phyloP scores from a whole-genome alignment of 2,888 invertebrate species.

The Nomada lathburiana region DNA sequence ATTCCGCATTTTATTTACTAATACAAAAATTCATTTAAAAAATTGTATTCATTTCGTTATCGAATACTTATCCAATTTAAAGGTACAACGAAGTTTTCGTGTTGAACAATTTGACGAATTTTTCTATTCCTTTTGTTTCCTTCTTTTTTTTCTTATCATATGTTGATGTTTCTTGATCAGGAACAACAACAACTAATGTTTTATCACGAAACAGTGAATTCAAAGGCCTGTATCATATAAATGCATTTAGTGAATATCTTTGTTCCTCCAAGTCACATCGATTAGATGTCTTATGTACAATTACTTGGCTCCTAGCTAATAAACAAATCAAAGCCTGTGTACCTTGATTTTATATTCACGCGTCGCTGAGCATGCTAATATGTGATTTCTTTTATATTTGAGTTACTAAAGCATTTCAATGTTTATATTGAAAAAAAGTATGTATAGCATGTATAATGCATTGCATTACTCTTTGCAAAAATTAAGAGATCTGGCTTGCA shows the following conservation, averaged over 20 bases:
- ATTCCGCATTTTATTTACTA: constrained; percentile 55
- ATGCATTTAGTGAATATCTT: constrained; percentile 19
- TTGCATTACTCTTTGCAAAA: constrained; percentile 42
- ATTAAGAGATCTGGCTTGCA: constrained; percentile 4
- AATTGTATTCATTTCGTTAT: constrained; percentile 31
- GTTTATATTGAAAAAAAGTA: constrained; percentile 34
- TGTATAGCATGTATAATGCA: constrained; percentile 43
- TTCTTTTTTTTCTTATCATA: constrained; percentile 24
- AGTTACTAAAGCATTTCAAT: constrained; percentile 32
- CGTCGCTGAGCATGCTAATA: constrained; percentile 48
- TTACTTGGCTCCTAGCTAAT: constrained; percentile 31
- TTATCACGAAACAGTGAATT: constrained; percentile 18
- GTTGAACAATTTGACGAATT: constrained; percentile 10
- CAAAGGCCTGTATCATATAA: constrained; percentile 22
- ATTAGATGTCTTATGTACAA: constrained; percentile 35
- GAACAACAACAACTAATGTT: constrained; percentile 34
- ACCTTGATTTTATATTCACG: constrained; percentile 52
- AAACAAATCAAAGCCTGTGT: constrained; percentile 49
- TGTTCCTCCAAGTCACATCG: constrained; percentile 24
- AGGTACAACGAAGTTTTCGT: constrained; percentile 27
- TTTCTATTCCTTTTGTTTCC: constrained; percentile 22
- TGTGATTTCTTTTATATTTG: constrained; percentile 49
- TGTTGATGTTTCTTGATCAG: constrained; percentile 26
- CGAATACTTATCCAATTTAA: constrained; percentile 15
- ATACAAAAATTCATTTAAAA: constrained; percentile 41